Evolutionary conservation across 1,140 invertebrate species (phyloP).

Genomic region (Uloborus diversus): DNA sequence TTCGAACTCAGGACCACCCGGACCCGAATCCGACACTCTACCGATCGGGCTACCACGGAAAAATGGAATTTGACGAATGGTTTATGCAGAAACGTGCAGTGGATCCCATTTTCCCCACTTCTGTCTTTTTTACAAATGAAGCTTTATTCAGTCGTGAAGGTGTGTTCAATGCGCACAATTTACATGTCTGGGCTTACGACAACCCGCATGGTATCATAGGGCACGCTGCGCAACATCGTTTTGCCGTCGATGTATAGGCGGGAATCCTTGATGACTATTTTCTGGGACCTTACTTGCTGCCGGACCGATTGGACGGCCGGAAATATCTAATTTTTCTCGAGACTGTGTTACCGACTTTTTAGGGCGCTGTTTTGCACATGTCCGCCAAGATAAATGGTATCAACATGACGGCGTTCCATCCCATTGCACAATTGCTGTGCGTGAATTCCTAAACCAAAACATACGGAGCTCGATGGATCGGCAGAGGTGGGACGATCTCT

Average conservation of each 20-base stretch:
- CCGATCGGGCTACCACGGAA: too few relatives aligned
- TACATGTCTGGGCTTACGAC: neutral
- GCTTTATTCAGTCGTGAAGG: neutral
- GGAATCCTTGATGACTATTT: neutral
- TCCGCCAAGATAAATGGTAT: neutral
- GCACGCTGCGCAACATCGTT: neutral
- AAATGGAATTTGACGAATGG: neutral
- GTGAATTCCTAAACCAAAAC: neutral
- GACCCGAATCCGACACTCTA: too few relatives aligned
- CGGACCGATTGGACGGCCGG: neutral
- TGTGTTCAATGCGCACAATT: neutral
- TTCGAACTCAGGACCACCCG: too few relatives aligned
- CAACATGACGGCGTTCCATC: neutral
- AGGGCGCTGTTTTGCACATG: neutral
- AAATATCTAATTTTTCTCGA: neutral
- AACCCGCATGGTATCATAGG: neutral
- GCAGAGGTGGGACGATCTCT: neutral
- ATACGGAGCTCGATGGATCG: neutral
- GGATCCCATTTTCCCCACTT: neutral
- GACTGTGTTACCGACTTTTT: neutral
- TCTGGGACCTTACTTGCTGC: neutral
- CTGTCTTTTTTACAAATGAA: neutral
- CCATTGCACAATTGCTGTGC: neutral
- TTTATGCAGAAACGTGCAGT: neutral
- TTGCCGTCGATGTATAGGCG: conserved; percentile 1